These are phyloP conservation scores for Druceiella hillmani DNA, from an alignment of 2,888 invertebrate genomes.

Conservation along the genomic window DNA sequence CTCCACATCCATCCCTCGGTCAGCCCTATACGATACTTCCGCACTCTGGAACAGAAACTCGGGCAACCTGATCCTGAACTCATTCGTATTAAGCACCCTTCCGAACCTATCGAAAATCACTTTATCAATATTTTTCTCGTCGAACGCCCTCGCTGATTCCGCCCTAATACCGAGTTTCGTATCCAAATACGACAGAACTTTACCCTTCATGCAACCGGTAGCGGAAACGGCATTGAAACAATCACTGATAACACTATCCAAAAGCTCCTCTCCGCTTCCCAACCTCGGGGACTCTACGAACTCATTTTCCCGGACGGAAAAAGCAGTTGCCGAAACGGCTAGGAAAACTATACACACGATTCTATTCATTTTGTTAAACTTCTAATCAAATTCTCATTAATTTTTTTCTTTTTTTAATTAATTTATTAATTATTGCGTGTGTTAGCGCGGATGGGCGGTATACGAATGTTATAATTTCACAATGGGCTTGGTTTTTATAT, in stretches of 20 bases:
- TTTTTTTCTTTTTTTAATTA: conserved; percentile 31
- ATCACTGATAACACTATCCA: conserved; percentile 65
- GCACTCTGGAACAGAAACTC: conserved; percentile 64
- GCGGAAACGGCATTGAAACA: conserved; percentile 65
- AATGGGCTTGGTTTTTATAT: conserved; percentile 65
- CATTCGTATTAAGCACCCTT: conserved; percentile 66
- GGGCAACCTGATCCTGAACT: conserved; percentile 68
- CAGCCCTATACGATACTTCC: conserved; percentile 61
- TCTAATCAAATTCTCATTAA: conserved; percentile 28
- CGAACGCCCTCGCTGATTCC: conserved; percentile 56
- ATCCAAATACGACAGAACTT: conserved; percentile 72
- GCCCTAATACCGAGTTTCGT: conserved; percentile 58
- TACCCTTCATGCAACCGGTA: conserved; percentile 68
- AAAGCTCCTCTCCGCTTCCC: conserved; percentile 61
- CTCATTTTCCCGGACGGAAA: conserved; percentile 53
- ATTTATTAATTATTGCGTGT: conserved; percentile 46
- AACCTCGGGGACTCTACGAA: conserved; percentile 48
- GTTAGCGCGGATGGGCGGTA: conserved; percentile 42
- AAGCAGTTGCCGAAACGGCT: conserved; percentile 47
- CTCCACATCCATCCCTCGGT: conserved; percentile 60
- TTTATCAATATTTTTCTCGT: conserved; percentile 62
- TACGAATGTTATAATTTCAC: conserved; percentile 54
- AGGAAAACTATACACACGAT: too few relatives aligned
- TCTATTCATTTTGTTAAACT: too few relatives aligned
- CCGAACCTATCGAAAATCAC: conserved; percentile 68